Evolutionary conservation across 2,797 vertebrate genomes (phyloP), one percentile per base, ranked within the genome.

Genomic region (Chaenodraco wilsoni): DNA sequence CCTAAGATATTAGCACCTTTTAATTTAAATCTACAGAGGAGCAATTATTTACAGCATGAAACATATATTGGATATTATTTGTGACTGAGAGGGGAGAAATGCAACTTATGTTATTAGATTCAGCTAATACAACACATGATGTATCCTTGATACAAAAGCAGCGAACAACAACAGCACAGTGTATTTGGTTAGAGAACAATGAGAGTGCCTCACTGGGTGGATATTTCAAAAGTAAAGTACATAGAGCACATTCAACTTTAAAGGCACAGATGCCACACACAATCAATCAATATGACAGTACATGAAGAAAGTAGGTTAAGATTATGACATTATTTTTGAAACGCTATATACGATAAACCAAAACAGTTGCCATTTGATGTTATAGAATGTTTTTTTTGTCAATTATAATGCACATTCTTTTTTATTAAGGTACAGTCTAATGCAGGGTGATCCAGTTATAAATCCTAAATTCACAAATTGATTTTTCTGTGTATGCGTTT

Each of bases 1-100:
- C 11, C 48, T 49, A 52, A 52, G 2, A 59, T 66, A 46, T 54
- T 19, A 58, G 15, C 41, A 63, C 50, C 50, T 59, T n/a, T 62
- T 15, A 43, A 27, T 44, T 40, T n/a, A 63, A 21, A 62, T 72
- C 54, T 77, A 66, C 14, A 60, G 45, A 10, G 76, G 8, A 56
- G 72, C 45, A n/a, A 33, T 51, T 78, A 88, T 89, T 74, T 84
- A 86, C 80, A 88, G 60, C 27, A 21, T 15, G 3, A 54, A 21
- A 69, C 59, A 54, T 14, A 69, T 43, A 62, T 23, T 37, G 31
- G 60, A 21, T 54, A 19, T 7, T 19, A 72, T 73, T 46, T 59
- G 37, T 62, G 56, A 61, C 48, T 37, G 43, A 58, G 56, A 13
- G 10, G 12, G 41, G 48, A 73, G 40, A 45, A 63, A 65, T 16